phyloP scores from a whole-genome alignment of 2,113 vertebrate genomes.

The Oophaga pumilio region DNA sequence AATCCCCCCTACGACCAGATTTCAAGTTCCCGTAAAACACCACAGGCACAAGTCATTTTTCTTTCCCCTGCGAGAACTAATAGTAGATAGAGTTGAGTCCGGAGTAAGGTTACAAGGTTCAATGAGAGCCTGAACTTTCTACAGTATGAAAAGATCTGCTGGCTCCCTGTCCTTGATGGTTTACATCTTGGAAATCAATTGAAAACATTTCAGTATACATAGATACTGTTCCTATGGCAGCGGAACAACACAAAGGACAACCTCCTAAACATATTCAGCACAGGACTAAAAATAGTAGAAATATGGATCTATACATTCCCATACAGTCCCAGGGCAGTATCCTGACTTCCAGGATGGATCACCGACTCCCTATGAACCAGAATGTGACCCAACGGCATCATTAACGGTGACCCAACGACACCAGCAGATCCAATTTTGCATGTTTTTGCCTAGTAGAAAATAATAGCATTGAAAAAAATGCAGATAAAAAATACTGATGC shows the following conservation, averaged over 20 bases:
- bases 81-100: not conserved
- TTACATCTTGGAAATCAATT: slow-evolving; percentile 84
- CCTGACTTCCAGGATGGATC: no score
- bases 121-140: slow-evolving; percentile 60
- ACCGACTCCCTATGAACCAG: no score
- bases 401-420: no score
- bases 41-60: not conserved
- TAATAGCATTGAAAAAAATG: no score
- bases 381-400: no score
- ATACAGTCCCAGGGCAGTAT: not conserved
- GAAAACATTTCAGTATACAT: slow-evolving; percentile 87
- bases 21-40: not conserved
- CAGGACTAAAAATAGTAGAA: slow-evolving; percentile 87
- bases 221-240: slow-evolving; percentile 93
- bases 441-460: no score
- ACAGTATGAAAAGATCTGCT: slow-evolving; percentile 67
- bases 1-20: not conserved
- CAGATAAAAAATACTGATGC: no score
- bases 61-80: not conserved
- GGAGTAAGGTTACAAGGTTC: slow-evolving; percentile 35
- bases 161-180: slow-evolving; percentile 74
- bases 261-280: slow-evolving; percentile 82
- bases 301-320: slow-evolving; percentile 4
- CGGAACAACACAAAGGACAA: slow-evolving; percentile 83
- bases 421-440: no score